Evolutionary conservation across 2,113 vertebrate species (phyloP).

Genomic region (Mohoua ochrocephala): DNA sequence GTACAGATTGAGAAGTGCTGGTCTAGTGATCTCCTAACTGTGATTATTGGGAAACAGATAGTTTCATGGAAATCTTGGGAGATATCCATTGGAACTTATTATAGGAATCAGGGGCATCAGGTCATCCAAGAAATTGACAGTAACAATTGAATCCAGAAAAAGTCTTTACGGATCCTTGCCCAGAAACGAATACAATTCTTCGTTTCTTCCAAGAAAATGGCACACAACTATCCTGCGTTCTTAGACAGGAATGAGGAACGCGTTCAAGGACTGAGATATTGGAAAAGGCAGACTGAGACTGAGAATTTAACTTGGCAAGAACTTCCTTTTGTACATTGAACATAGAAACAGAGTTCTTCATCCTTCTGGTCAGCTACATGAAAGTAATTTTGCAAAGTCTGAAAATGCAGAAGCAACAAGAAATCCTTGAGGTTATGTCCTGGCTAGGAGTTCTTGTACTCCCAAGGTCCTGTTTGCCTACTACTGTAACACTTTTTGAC

Average conservation of each 20-base stretch:
- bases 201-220: background rate
- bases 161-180: background rate
- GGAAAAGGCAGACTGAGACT: background rate
- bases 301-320: background rate
- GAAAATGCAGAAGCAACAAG: background rate
- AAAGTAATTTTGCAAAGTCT: background rate
- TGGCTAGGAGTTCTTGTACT: background rate
- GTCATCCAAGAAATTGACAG: background rate
- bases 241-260: background rate
- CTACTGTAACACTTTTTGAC: background rate
- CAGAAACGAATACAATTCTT: background rate
- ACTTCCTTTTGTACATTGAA: background rate
- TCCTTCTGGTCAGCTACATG: background rate
- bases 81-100: background rate
- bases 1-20: background rate
- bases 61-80: background rate
- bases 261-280: background rate
- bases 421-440: background rate
- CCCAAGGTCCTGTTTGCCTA: background rate
- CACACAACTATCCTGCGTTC: background rate
- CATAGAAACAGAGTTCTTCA: background rate
- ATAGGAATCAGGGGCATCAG: background rate
- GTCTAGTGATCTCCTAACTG: background rate
- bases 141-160: background rate
- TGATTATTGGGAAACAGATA: background rate